phyloP scores from a whole-genome alignment of 1,140 invertebrate genomes.

The Paracyclopina nana region DNA sequence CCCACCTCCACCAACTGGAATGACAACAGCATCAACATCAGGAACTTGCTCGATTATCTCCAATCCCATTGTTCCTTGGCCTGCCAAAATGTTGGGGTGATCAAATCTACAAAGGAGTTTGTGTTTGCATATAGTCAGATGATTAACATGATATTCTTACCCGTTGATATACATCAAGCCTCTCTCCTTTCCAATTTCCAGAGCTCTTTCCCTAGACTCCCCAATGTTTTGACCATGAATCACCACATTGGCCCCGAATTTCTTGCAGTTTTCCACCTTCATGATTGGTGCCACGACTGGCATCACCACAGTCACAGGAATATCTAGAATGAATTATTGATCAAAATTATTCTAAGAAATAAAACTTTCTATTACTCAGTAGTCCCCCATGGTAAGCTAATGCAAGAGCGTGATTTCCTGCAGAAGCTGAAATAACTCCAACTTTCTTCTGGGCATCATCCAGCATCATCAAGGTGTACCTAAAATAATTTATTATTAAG shows the following conservation, averaged over 20 bases:
- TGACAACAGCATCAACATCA: slow-evolving; percentile 48
- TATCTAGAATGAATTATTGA: slow-evolving; percentile 22
- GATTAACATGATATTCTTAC: too few relatives aligned
- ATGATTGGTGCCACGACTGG: slow-evolving; percentile 72
- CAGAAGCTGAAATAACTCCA: slow-evolving; percentile 74
- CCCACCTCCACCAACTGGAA: slow-evolving; percentile 75
- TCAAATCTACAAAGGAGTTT: too few relatives aligned
- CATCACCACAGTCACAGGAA: slow-evolving; percentile 83
- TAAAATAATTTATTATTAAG: too few relatives aligned
- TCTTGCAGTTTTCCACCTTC: slow-evolving; percentile 69
- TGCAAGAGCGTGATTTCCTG: slow-evolving; percentile 77
- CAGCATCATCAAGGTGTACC: slow-evolving; percentile 49
- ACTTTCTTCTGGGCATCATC: slow-evolving; percentile 41
- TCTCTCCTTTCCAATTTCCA: slow-evolving; percentile 46
- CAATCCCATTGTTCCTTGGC: slow-evolving; percentile 73
- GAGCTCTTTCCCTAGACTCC: slow-evolving; percentile 57
- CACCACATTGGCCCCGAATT: slow-evolving; percentile 62
- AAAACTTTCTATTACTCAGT: slow-evolving; percentile 36
- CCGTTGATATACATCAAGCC: slow-evolving; percentile 63
- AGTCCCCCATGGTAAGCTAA: slow-evolving; percentile 64
- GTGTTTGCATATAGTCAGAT: too few relatives aligned
- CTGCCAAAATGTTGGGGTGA: slow-evolving; percentile 77
- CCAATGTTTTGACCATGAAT: slow-evolving; percentile 63
- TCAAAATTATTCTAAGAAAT: too few relatives aligned
- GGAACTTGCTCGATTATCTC: slow-evolving; percentile 70